Evolutionary conservation across 2,797 vertebrate genomes (phyloP).

Genomic region (Merluccius polli): DNA sequence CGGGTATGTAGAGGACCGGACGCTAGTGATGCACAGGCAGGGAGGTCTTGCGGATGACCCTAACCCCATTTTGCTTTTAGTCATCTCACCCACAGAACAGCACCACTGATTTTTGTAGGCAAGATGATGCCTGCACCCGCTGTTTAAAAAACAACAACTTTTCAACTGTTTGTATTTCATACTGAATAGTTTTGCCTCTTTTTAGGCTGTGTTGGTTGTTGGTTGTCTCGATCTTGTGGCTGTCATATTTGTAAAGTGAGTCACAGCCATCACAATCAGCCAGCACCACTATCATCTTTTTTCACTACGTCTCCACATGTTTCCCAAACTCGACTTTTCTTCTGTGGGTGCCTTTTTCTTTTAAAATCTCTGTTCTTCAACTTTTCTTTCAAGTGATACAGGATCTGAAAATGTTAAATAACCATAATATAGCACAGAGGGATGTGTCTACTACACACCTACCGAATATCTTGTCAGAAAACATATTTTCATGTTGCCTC

Average conservation of each 20-base stretch:
- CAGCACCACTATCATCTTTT: background rate
- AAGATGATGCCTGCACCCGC: background rate
- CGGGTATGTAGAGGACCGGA: slow-evolving; percentile 71
- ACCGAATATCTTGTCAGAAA: too few species aligned
- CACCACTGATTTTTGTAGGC: background rate
- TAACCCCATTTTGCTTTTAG: background rate
- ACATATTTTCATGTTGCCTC: too few species aligned
- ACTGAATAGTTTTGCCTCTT: background rate
- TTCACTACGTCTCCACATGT: background rate
- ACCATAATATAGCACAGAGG: background rate
- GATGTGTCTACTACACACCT: too few species aligned
- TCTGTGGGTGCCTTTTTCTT: background rate
- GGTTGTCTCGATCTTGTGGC: background rate
- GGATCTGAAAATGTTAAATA: background rate
- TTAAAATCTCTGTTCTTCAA: background rate
- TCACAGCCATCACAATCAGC: background rate
- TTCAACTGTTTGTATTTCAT: background rate
- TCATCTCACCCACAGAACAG: background rate
- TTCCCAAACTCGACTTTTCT: background rate
- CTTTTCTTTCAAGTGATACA: background rate
- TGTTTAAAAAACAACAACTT: background rate
- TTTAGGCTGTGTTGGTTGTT: slow-evolving; percentile 2
- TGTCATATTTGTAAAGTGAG: background rate
- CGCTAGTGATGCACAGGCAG: background rate
- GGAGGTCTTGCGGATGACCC: background rate